Evolutionary conservation across 2,113 vertebrate genomes (phyloP).

Genomic region (Australoheros scitulus): DNA sequence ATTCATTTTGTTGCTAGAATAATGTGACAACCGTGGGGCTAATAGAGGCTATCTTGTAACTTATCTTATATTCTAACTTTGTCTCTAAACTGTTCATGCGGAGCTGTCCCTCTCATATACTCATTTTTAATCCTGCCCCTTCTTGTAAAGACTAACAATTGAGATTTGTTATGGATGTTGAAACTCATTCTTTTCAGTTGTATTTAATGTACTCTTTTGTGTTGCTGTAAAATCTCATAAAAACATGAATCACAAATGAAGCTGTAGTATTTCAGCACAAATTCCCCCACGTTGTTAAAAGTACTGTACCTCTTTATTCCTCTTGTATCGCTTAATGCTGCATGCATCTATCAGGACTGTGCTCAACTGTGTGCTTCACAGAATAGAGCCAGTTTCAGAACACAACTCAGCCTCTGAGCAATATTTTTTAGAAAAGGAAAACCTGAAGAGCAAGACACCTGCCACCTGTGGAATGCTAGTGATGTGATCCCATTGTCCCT

Average conservation of each 20-base stretch:
- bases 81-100: neutral
- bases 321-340: neutral
- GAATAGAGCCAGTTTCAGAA: neutral
- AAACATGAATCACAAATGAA: neutral
- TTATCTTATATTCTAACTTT: neutral
- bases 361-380: neutral
- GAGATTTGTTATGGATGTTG: neutral
- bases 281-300: neutral
- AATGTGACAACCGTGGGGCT: neutral
- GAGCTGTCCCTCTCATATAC: neutral
- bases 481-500: slow-evolving; percentile 47
- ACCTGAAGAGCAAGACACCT: slow-evolving; percentile 60
- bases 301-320: neutral
- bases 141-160: neutral
- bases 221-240: neutral
- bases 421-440: slow-evolving; percentile 13
- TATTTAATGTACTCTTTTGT: neutral
- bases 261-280: too few relatives aligned
- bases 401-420: neutral
- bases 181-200: neutral
- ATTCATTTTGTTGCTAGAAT: neutral
- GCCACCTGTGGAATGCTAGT: slow-evolving; percentile 39
- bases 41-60: neutral
- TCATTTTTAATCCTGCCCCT: neutral
- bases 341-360: neutral